These are phyloP conservation scores for Coremacera marginata DNA, from an alignment of 2,888 invertebrate genomes.

Conservation along the genomic window DNA sequence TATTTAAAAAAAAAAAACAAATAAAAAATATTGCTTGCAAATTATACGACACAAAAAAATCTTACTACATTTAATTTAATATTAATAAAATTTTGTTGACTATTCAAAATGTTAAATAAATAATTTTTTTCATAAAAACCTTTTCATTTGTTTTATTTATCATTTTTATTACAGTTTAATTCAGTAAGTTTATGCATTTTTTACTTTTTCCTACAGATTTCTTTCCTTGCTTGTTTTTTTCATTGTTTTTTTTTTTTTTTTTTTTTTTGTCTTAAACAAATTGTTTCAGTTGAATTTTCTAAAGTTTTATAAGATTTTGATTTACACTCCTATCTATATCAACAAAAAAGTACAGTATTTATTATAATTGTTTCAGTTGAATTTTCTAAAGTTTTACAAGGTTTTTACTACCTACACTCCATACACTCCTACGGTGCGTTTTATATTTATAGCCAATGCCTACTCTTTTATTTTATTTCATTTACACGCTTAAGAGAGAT, in stretches of 20 bases:
- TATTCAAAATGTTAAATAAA: conserved; percentile 67
- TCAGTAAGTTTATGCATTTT: too few species aligned
- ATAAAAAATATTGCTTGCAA: neutral
- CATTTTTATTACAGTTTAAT: conserved; percentile 11
- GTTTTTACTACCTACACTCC: too few species aligned
- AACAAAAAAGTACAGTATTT: too few species aligned
- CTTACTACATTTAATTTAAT: conserved; percentile 37
- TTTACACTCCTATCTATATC: too few species aligned
- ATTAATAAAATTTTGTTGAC: conserved; percentile 66
- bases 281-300: conserved; percentile 17
- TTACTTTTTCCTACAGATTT: neutral
- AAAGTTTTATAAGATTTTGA: too few species aligned
- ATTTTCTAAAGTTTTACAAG: too few species aligned
- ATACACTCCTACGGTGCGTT: too few species aligned
- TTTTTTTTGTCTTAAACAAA: conserved; percentile 26
- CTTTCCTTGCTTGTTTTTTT: conserved; percentile 44
- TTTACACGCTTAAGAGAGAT: too few species aligned
- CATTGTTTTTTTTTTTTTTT: conserved; percentile 36
- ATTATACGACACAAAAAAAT: conserved; percentile 29
- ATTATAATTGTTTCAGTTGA: too few species aligned
- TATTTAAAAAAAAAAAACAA: conserved; percentile 32
- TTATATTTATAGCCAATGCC: too few species aligned
- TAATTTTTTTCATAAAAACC: conserved; percentile 60
- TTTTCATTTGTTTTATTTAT: conserved; percentile 45
- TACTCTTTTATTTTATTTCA: too few species aligned